Evolutionary conservation across 2,888 invertebrate genomes (phyloP).

Genomic region (Eupithecia tripunctaria): DNA sequence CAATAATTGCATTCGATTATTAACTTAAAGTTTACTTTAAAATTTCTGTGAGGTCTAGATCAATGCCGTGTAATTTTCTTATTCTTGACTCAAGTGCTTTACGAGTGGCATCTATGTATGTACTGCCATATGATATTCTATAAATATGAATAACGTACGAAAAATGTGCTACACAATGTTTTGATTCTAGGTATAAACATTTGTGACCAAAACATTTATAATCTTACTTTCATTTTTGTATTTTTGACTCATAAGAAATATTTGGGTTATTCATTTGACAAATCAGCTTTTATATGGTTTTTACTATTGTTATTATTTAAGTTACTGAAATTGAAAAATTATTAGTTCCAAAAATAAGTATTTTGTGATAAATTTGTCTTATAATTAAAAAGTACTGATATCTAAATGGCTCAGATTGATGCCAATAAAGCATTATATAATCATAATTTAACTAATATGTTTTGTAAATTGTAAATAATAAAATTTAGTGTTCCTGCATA

Average conservation of each 20-base stretch:
- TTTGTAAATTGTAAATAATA: conserved; percentile 19
- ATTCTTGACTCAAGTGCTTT: conserved; percentile 7
- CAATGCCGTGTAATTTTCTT: conserved; percentile 6
- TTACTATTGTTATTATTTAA: background rate
- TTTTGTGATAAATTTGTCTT: conserved; percentile 1
- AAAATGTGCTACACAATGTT: background rate
- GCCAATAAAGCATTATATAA: conserved; percentile 41
- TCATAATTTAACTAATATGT: conserved; percentile 21
- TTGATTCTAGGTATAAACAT: background rate
- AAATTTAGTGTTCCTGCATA: conserved; percentile 4
- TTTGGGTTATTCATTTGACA: background rate
- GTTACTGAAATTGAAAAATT: background rate
- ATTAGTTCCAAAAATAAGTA: background rate
- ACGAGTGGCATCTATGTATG: background rate
- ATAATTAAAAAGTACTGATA: background rate
- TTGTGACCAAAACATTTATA: background rate
- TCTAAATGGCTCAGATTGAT: conserved; percentile 39
- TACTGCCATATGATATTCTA: conserved; percentile 7
- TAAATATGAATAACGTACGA: conserved; percentile 6
- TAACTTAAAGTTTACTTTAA: background rate
- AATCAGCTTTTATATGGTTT: background rate
- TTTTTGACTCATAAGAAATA: background rate
- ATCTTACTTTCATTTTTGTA: background rate
- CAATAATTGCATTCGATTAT: background rate
- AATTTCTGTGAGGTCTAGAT: background rate